Evolutionary conservation across 2,797 vertebrate genomes (phyloP).

Genomic region (Gymnocypris eckloni): DNA sequence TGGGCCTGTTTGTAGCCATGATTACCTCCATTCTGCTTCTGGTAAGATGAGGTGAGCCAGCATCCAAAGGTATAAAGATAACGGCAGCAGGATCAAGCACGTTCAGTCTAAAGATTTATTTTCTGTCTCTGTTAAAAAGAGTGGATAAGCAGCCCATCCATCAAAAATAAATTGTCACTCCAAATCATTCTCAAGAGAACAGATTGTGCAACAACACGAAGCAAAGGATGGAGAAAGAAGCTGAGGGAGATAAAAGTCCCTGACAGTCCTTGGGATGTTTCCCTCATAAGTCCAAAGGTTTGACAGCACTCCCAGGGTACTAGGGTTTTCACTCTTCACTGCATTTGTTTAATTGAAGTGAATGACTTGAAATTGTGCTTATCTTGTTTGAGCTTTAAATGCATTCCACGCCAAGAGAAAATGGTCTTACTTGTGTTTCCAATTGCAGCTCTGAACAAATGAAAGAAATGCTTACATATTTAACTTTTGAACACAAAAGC

Average conservation of each 20-base stretch:
- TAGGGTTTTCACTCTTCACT: constrained; percentile 41
- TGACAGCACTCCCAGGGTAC: constrained; percentile 14
- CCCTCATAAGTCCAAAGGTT: constrained; percentile 17
- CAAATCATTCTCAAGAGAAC: constrained; percentile 17
- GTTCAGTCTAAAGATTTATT: not conserved
- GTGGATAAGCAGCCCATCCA: constrained; percentile 19
- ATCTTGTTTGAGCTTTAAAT: constrained; percentile 5
- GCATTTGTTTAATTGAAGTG: constrained; percentile 55
- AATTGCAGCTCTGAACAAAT: not conserved
- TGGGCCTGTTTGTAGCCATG: not conserved
- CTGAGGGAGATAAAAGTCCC: not conserved
- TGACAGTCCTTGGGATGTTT: constrained; percentile 21
- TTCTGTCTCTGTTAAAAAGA: constrained; percentile 8
- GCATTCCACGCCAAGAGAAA: constrained; percentile 5
- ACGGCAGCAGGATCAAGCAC: not conserved
- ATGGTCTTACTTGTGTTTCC: not conserved
- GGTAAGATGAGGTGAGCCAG: not conserved
- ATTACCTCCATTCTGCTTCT: not conserved
- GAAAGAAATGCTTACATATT: not conserved
- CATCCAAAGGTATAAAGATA: not conserved
- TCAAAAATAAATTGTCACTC: constrained; percentile 28
- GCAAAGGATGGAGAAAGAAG: not conserved
- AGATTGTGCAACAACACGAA: not conserved
- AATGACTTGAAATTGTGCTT: constrained; percentile 9
- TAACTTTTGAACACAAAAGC: not conserved